A percentile compares a stretch with the other conserved stretches of the same genome.
These are phyloP conservation scores for Euwallacea similis DNA, from an alignment of 1,140 invertebrate species.

Conservation along the genomic window DNA sequence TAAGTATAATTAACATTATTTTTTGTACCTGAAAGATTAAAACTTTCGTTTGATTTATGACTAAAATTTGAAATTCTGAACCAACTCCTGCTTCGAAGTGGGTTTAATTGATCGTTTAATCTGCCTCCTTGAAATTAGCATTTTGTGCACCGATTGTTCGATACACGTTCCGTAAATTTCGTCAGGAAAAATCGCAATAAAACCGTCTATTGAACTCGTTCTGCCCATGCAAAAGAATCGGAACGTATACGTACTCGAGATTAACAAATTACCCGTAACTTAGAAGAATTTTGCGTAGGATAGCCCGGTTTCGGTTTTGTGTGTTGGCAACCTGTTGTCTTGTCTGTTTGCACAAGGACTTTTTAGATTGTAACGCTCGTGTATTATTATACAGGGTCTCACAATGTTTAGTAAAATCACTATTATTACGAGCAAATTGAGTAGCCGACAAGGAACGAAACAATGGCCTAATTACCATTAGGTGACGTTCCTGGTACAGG, in stretches of 20 bases:
- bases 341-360: slow-evolving; percentile 35
- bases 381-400: slow-evolving; percentile 11
- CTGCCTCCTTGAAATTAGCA: neutral
- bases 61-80: no score
- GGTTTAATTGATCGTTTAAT: neutral
- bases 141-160: neutral
- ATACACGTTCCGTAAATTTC: neutral
- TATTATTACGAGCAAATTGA: neutral
- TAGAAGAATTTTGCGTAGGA: slow-evolving; percentile 31
- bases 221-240: slow-evolving; percentile 26
- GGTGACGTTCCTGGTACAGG: neutral
- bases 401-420: neutral
- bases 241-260: slow-evolving; percentile 10
- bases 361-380: slow-evolving; percentile 15
- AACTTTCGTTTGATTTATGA: no score
- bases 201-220: slow-evolving; percentile 16
- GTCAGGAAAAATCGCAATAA: slow-evolving; percentile 13
- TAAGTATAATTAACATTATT: no score
- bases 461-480: slow-evolving; percentile 4
- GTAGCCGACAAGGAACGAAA: neutral
- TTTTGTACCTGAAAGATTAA: no score
- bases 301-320: slow-evolving; percentile 17
- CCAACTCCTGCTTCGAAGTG: no score
- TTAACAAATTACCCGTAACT: slow-evolving; percentile 29
- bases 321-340: slow-evolving; percentile 35